Base-by-base conservation (phyloP, 2,113 vertebrate genomes). In the Mustela nigripes region DNA sequence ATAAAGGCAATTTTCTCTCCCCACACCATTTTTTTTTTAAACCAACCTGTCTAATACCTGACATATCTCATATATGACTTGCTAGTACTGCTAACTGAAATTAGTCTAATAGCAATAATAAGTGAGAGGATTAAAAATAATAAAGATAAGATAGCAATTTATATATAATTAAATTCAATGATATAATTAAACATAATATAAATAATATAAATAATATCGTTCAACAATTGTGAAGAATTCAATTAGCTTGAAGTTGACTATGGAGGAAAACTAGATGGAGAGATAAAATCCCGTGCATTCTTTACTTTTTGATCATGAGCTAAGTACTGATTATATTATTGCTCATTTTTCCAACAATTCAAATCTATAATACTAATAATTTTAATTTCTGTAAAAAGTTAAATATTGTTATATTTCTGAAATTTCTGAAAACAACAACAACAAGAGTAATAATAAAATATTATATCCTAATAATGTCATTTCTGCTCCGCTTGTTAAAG, bases 91-190 rank as follows among this genome's bases (percentile, higher is more conserved):
- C 28, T 93, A 83, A 76, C 4, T 78, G 19, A 33, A 93, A 90
- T 71, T 60, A 65, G 21, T 45, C 39, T 86, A 82, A 53, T 1
- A 39, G 31, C 83, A 95, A 94, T 56, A 87, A 81, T 60, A 87
- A 93, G 1, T 50, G n/a, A 87, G 2, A 84, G 62, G 0, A 78
- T 85, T n/a, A 48, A 90, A 90, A 95, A 36, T 50, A 78, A 87
- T 63, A 45, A 92, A 94, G 74, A 93, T 79, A 74, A 81, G 76
- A 79, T 81, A 95, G 36, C 18, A 90, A 81, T 31, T 62, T 42
- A 45, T 53, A 14, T 28, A 42, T 33, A 91, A 91, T 84, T 90
- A 95, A 95, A 42, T 86, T 69, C 8, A 94, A 26, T 56, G 45
- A 82, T 12, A 45, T 69, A 76, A 91, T 58, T 83, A 73, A 63